phyloP scores from a whole-genome alignment of 2,113 vertebrate genomes.

The Notarius quadriscutis region DNA sequence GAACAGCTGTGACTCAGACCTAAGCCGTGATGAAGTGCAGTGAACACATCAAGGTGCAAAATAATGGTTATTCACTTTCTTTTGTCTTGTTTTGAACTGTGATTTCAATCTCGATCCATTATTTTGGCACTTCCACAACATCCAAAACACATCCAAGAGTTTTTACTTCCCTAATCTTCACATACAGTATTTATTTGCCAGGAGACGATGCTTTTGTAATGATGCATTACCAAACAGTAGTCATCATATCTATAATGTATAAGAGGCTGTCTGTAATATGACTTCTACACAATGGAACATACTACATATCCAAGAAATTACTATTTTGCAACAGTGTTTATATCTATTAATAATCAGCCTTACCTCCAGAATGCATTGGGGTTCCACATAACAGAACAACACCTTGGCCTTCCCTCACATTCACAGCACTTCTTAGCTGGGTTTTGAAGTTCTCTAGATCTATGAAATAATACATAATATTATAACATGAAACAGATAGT shows the following conservation, averaged over 20 bases:
- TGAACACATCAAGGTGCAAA: constrained; percentile 10
- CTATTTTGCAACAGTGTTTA: not conserved
- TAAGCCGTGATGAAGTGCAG: not conserved
- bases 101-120: not conserved
- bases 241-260: not conserved
- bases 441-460: constrained; percentile 85
- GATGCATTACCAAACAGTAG: not conserved
- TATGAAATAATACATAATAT: constrained; percentile 61
- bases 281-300: not conserved
- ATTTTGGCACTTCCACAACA: not conserved
- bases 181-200: not conserved
- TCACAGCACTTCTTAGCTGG: constrained; percentile 84
- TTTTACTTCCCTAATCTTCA: not conserved
- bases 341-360: constrained; percentile 47
- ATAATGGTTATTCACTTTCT: not conserved
- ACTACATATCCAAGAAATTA: not conserved
- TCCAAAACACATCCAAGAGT: not conserved
- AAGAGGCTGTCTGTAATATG: not conserved
- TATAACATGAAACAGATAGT: not conserved
- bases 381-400: constrained; percentile 90
- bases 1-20: constrained; percentile 13
- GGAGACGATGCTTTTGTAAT: not conserved
- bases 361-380: constrained; percentile 84
- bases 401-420: constrained; percentile 91
- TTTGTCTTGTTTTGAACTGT: not conserved